phyloP scores from a whole-genome alignment of 1,140 invertebrate species.

The Nixonia krombeini region DNA sequence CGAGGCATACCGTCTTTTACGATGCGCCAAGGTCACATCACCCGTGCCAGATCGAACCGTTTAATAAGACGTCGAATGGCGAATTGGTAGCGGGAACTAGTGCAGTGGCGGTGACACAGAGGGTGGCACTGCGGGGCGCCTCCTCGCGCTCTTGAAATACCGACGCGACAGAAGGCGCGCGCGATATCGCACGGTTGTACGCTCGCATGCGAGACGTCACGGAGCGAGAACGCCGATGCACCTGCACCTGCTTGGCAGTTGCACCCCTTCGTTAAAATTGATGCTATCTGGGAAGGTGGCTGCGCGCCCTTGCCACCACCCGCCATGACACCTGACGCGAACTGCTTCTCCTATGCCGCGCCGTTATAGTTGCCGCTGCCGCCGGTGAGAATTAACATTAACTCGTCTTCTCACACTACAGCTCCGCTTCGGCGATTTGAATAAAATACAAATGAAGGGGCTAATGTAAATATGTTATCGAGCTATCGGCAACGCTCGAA shows the following conservation, averaged over 20 bases:
- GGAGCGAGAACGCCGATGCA: constrained; percentile 40
- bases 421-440: constrained; percentile 8
- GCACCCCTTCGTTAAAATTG: constrained; percentile 60
- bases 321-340: constrained; percentile 64
- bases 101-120: no score
- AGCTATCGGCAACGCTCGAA: no score
- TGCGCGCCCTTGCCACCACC: constrained; percentile 51
- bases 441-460: background rate
- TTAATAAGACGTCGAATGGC: background rate
- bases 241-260: constrained; percentile 63
- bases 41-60: no score
- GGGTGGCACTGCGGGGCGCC: background rate
- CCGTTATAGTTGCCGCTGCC: no score
- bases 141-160: background rate
- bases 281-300: constrained; percentile 65
- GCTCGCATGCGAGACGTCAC: constrained; percentile 12
- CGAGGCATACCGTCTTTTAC: no score
- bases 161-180: constrained; percentile 31
- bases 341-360: constrained; percentile 17
- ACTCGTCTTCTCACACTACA: constrained; percentile 64
- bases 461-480: background rate
- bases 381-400: constrained; percentile 66
- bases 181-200: no score
- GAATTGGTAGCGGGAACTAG: background rate
- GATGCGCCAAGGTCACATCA: no score